Conservation (phyloP, 2,113 vertebrate genomes). For the Athene noctua region DNA sequence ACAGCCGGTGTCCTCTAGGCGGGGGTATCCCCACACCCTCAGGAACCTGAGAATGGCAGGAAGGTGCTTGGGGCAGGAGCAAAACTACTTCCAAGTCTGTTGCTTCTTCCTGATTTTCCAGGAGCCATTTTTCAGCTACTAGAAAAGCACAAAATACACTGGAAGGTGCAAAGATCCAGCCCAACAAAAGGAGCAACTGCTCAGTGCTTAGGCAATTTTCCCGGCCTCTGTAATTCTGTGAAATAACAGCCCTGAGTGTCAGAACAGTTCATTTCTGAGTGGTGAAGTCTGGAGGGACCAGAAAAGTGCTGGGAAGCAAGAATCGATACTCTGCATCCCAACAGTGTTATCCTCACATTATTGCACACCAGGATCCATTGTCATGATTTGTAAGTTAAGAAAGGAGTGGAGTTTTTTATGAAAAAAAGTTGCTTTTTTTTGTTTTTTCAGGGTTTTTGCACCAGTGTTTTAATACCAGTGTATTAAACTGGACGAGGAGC, state of each 20-base stretch:
- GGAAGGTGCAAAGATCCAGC: not conserved
- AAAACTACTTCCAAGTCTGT: not conserved
- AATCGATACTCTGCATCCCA: not conserved
- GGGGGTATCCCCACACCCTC: not conserved
- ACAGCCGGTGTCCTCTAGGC: rapidly evolving
- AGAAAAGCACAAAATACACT: not conserved
- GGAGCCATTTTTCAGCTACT: not conserved
- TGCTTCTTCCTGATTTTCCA: not conserved
- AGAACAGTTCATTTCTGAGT: not conserved
- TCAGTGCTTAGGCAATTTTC: not conserved
- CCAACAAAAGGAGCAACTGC: not conserved
- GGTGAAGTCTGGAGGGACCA: not conserved
- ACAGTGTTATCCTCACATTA: not conserved
- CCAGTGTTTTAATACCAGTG: not conserved
- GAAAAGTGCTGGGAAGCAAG: not conserved
- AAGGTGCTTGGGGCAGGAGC: not conserved
- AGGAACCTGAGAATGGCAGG: not conserved
- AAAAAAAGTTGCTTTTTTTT: not conserved
- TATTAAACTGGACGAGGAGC: no score
- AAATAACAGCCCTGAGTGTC: not conserved
- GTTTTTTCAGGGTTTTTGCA: not conserved
- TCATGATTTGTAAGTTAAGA: not conserved
- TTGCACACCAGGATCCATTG: not conserved
- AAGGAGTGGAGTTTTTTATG: not conserved
- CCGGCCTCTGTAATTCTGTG: not conserved